These are phyloP conservation scores for Tenthredo amoena DNA, from an alignment of 2,888 invertebrate species.

Conservation along the genomic window DNA sequence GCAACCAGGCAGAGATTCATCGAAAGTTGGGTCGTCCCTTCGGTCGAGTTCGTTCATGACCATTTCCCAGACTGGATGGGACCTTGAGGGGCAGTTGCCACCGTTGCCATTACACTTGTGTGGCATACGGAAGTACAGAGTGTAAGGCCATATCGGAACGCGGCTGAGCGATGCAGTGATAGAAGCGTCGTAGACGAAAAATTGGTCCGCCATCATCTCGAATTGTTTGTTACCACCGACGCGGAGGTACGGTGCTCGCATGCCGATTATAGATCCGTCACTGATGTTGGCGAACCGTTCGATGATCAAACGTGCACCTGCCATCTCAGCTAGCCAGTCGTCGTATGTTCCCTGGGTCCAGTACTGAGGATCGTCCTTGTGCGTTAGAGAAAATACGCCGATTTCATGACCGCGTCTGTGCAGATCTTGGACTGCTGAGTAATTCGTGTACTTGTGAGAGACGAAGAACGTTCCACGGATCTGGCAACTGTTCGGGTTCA, in stretches of 20 bases:
- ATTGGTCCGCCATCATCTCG: conserved; percentile 98
- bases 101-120: conserved; percentile 97
- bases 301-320: conserved; percentile 91
- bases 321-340: conserved; percentile 97
- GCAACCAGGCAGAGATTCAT: conserved; percentile 95
- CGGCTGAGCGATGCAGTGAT: conserved; percentile 94
- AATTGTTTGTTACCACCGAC: conserved; percentile 97
- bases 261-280: conserved; percentile 93
- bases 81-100: conserved; percentile 92
- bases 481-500: conserved; percentile 94
- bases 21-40: conserved; percentile 95
- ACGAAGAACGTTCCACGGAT: conserved; percentile 95
- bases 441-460: conserved; percentile 95
- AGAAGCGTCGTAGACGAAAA: conserved; percentile 96
- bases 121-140: conserved; percentile 97
- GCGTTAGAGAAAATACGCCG: conserved; percentile 94
- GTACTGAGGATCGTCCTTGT: conserved; percentile 95
- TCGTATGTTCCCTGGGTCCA: conserved; percentile 94
- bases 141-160: conserved; percentile 98
- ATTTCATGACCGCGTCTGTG: conserved; percentile 96
- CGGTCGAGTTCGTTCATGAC: conserved; percentile 97
- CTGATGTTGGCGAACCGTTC: conserved; percentile 95
- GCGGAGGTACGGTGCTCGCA: conserved; percentile 92
- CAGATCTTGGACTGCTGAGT: conserved; percentile 93
- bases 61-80: conserved; percentile 98